Evolutionary conservation across 2,888 invertebrate species (phyloP), one percentile per base, ranked within the genome.

Genomic region (Ephialtes manifestator): DNA sequence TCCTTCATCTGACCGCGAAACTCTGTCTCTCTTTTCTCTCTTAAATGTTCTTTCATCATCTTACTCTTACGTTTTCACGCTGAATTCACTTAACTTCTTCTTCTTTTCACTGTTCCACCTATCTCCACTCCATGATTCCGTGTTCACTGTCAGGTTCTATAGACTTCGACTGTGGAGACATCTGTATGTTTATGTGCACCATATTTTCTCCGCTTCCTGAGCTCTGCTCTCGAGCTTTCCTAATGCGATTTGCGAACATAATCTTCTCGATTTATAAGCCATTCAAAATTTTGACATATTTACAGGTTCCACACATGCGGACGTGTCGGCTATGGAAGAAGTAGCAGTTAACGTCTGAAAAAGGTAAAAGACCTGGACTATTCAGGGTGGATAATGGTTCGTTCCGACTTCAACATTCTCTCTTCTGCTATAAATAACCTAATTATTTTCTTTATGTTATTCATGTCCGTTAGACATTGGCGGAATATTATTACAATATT

Each of bases 1-100:
- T 84, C 78, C 78, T 70, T 81, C 72, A 72, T 53, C 46, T 65
- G 74, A 60, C 72, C 65, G 31, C 71, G 55, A 70, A 74, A 60
- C 63, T 68, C 10, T 18, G 20, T 46, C 51, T 51, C 58, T 46
- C 65, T 31, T 20, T 63, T 24, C 20, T 67, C 15, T 63, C 60
- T 46, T 31, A 18, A 31, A 55, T 71, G 48, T 60, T 72, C 20
- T 18, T 53, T 71, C 58, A 39, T 72, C 67, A 70, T 72, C 77
- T 80, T 65, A 53, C 72, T 83, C 70, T 75, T 48, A 51, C 77
- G 20, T 51, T 18, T 51, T 15, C 13, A 4, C 68, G 11, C 46
- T 68, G 18, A 77, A 76, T 79, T 60, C n/a, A 43, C 51, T 81
- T 28, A 67, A 15, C 58, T 15, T 68, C 24, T 51, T 48, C 51